Percentiles rank a stretch among this genome's conserved stretches.
phyloP scores from a whole-genome alignment of 2,888 invertebrate genomes.

The Spialia ferax region DNA sequence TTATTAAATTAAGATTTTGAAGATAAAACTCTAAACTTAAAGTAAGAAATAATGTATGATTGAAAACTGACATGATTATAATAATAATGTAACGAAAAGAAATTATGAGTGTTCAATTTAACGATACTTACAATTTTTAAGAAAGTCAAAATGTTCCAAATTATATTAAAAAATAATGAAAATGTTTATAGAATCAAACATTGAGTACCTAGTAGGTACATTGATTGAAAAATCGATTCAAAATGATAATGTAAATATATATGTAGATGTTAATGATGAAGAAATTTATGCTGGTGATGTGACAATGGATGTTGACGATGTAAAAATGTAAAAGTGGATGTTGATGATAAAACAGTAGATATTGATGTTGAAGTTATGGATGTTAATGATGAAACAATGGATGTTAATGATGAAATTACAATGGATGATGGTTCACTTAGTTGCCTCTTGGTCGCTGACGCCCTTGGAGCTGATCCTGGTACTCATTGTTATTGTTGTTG shows the following conservation, averaged over 20 bases:
- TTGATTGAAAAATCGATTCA: no score
- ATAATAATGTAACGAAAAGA: no score
- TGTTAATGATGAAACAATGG: not conserved
- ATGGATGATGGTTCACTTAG: slow-evolving; percentile 50
- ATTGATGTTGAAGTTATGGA: not conserved
- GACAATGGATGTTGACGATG: not conserved
- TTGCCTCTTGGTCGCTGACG: slow-evolving; percentile 67
- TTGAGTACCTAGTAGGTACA: no score
- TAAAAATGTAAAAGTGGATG: not conserved
- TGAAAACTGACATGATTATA: no score
- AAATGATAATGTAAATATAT: not conserved
- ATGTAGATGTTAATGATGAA: not conserved
- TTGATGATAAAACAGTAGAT: not conserved
- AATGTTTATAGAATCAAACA: no score
- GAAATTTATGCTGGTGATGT: not conserved
- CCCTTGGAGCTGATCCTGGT: slow-evolving; percentile 58
- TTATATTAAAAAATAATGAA: no score
- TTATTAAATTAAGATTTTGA: no score
- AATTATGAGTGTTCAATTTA: no score
- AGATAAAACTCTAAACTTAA: not conserved
- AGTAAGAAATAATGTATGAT: no score
- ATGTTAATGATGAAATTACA: slow-evolving; percentile 10
- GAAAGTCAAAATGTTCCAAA: no score
- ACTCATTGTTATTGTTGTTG: no score
- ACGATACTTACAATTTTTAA: no score